These are phyloP conservation scores for Amazona vittata DNA, from an alignment of 2,113 vertebrate genomes.

Conservation along the genomic window DNA sequence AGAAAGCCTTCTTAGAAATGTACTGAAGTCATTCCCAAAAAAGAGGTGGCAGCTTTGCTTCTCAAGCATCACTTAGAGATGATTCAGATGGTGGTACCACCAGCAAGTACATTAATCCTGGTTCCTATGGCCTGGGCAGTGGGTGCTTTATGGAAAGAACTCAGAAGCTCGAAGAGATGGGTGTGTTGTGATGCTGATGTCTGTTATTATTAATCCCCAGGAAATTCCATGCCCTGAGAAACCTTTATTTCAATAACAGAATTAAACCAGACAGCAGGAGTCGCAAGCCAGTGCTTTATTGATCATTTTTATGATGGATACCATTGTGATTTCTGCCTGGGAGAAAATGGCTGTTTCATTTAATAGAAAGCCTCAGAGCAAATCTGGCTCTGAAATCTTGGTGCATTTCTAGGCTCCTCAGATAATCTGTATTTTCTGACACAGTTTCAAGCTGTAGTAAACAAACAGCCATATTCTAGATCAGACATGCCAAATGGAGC, in stretches of 20 bases:
- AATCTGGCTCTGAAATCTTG: not conserved
- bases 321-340: slow-evolving; percentile 20
- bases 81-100: not conserved
- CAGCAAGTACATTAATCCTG: not conserved
- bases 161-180: not conserved
- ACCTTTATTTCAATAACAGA: slow-evolving; percentile 26
- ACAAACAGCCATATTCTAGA: not conserved
- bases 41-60: not conserved
- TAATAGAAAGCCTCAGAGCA: slow-evolving; percentile 27
- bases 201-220: slow-evolving; percentile 9
- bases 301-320: slow-evolving; percentile 39
- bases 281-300: slow-evolving; percentile 50
- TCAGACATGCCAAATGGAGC: not conserved
- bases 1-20: not conserved
- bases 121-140: not conserved
- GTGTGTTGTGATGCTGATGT: not conserved
- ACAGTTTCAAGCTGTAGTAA: not conserved
- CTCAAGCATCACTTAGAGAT: not conserved
- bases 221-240: slow-evolving; percentile 38
- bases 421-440: not conserved
- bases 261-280: slow-evolving; percentile 31
- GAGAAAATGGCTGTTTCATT: slow-evolving; percentile 39
- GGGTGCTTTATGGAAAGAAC: not conserved
- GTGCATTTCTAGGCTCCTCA: not conserved
- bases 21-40: not conserved